Base-by-base conservation (phyloP, 2,113 vertebrate genomes). In the Zapornia atra region DNA sequence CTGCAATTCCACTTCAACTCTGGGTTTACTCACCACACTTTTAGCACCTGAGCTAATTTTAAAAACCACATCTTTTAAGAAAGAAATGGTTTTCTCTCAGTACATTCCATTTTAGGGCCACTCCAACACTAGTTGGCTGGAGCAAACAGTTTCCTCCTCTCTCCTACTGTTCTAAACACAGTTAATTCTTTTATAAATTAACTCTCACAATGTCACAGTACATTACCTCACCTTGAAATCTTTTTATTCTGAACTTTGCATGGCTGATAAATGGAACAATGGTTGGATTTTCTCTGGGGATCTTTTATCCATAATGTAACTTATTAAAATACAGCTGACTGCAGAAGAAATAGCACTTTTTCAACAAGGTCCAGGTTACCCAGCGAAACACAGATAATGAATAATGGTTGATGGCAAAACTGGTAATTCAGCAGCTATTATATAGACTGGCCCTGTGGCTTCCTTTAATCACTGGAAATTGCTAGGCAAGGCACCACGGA, bases 311-410 rank as follows among this genome's bases (percentile, higher is more conserved):
- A 2, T 82, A 82, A 92, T n/a, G 72, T 69, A 51, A 87, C 93
- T 93, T 95, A 98, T 97, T 97, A 97, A 97, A 97, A 97, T 93
- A 88, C 33, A 97, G 98, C 97, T 93, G 97, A 61, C 91, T 77
- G 78, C 75, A 46, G 91, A 90, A 83, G 75, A 93, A 96, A 82
- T 7, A 28, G 70, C 88, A 40, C 75, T 94, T 89, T n/a, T 89
- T 29, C 68, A 70, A 38, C 25, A 16, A 13, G 66, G 76, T n/a
- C 40, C 3, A 6, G 85, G 90, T 34, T 80, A 94, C 40, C 86
- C 90, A 54, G 82, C 0, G 1, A 89, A 63, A 94, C 78, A 11
- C 89, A 77, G 95, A 93, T 53, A 79, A 96, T 76, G 72, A 94
- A 84, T 56, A 94, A 92, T 70, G 69, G 69, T 72, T 96, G 92